Evolutionary conservation across 2,113 vertebrate genomes (phyloP), one percentile per base, ranked within the genome.

Genomic region (Oostethus manadensis): DNA sequence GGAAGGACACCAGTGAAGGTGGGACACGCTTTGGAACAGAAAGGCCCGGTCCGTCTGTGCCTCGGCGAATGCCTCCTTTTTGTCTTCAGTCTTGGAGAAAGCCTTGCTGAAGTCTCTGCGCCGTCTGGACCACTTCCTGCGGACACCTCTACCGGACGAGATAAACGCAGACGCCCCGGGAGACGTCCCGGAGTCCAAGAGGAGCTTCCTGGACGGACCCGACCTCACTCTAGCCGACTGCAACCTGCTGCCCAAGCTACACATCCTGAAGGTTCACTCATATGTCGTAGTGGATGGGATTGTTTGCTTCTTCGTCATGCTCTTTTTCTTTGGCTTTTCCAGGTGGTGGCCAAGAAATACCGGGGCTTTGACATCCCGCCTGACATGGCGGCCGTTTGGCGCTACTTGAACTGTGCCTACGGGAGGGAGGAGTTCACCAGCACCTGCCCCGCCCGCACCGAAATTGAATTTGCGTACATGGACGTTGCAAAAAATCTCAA

Each of bases 281-380:
- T n/a, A n/a, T n/a, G n/a, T n/a, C n/a, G n/a, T n/a, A n/a, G n/a
- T n/a, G n/a, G n/a, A n/a, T n/a, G n/a, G n/a, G n/a, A n/a, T 14
- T 3, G 15, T 33, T 18, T n/a, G n/a, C n/a, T n/a, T n/a, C n/a
- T n/a, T 22, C 11, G 16, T 26, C 23, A 15, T n/a, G n/a, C n/a
- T 33, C 6, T 16, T 20, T 60, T 22, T 60, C 6, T 59, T 58
- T 78, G 35, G 10, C 10, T 38, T 38, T 49, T 58, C 58, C 60
- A 99, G 96, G 88, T 98, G 0, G 95, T 96, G 64, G 92, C 93
- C 35, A 93, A 93, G 88, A 95, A 94, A 77, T 99, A 95, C n/a
- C 87, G 95, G 14, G 89, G 89, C 79, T 96, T 98, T 60, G 92
- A 97, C 66, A 93, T 99, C 71, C 96, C 96, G 1, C 65, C 75